phyloP scores from a whole-genome alignment of 2,888 invertebrate species.

The Phrixothrix hirtus region DNA sequence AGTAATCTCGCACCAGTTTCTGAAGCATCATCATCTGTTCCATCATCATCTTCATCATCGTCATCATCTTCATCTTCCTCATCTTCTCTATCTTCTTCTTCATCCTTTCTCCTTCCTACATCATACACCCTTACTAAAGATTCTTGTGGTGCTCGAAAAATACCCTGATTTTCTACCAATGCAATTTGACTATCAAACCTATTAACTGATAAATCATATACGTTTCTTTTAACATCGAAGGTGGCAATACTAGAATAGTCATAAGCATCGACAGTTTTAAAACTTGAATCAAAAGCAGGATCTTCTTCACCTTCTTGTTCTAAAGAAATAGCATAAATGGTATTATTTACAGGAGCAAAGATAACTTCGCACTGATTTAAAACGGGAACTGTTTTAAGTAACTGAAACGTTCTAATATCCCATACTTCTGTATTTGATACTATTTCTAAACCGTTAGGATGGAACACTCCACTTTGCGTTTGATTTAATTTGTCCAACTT shows the following conservation, averaged over 20 bases:
- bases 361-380: slow-evolving; percentile 86
- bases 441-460: slow-evolving; percentile 92
- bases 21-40: slow-evolving; percentile 55
- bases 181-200: slow-evolving; percentile 85
- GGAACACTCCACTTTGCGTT: slow-evolving; percentile 92
- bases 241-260: slow-evolving; percentile 96
- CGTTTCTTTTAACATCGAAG: slow-evolving; percentile 88
- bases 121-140: slow-evolving; percentile 91
- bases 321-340: slow-evolving; percentile 84
- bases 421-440: slow-evolving; percentile 98
- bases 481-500: slow-evolving; percentile 98
- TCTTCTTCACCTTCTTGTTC: slow-evolving; percentile 74
- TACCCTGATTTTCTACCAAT: slow-evolving; percentile 86
- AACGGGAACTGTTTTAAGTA: slow-evolving; percentile 91
- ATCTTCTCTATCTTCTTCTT: slow-evolving; percentile 82
- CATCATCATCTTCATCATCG: slow-evolving; percentile 64
- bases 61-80: slow-evolving; percentile 68
- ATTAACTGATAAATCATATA: slow-evolving; percentile 84
- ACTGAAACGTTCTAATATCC: slow-evolving; percentile 93
- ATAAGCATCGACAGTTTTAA: slow-evolving; percentile 90
- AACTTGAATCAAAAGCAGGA: slow-evolving; percentile 84
- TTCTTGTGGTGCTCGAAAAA: slow-evolving; percentile 83
- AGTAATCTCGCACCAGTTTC: slow-evolving; percentile 23
- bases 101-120: slow-evolving; percentile 83
- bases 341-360: slow-evolving; percentile 85